Evolutionary conservation across 2,888 invertebrate genomes (phyloP), one percentile per base, ranked within the genome.

Genomic region (Epinotia bilunana): DNA sequence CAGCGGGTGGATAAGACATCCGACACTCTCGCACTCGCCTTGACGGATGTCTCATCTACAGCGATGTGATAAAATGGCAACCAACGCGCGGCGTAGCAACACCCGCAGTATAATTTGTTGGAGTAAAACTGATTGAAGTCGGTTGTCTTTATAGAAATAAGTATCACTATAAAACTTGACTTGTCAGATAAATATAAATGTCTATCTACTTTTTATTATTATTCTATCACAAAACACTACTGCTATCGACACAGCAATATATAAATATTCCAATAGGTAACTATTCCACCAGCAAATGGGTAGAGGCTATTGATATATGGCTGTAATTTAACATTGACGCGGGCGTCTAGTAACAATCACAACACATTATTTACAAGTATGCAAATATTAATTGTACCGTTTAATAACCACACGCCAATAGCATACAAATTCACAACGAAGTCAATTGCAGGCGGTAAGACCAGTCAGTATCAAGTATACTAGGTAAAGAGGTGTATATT

Each of bases 401-500:
- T 67, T 20, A 55, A 28, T 13, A 18, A 33, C 33, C 33, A 28
- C 28, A 64, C 2, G 33, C 20, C 18, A 60, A 57, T 58, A 13
- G 58, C 28, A 64, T 16, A 61, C 33, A 3, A 18, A 46, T 61
- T 33, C 33, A 12, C 70, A 63, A 39, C 49, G 55, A 69, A 57
- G 62, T 28, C 69, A 46, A 69, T 20, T 49, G 69, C 68, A 63
- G 18, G 6, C 57, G 39, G 11, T 23, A 13, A 5, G 33, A 53
- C n/a, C 39, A 20, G 58, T n/a, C 39, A 20, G 58, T n/a, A 61
- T 73, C 67, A 67, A 74, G 39, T 57, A 20, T 12, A 57, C 57
- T 28, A 61, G 57, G 49, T 53, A 67, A 43, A 33, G 39, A 67
- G 43, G 18, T 18, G 62, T 49, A 64, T 74, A 74, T 70, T 58